These are phyloP conservation scores for Masticophis lateralis DNA, from an alignment of 2,797 vertebrate genomes.

Conservation along the genomic window DNA sequence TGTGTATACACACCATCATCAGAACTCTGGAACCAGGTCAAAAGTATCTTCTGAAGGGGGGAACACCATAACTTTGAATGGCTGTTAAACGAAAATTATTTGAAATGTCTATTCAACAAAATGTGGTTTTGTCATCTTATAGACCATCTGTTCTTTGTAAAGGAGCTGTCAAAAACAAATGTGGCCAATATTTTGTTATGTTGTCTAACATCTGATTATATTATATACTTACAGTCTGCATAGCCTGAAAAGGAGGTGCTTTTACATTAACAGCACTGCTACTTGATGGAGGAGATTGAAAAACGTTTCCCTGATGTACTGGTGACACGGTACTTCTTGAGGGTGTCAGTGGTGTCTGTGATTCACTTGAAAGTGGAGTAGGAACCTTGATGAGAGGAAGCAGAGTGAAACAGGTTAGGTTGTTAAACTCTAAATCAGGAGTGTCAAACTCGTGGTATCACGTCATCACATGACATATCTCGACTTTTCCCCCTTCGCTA, in stretches of 20 bases:
- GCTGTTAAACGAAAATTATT: not conserved
- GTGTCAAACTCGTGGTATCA: no score
- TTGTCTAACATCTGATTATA: not conserved
- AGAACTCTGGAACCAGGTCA: not conserved
- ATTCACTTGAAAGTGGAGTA: conserved; percentile 66
- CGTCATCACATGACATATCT: no score
- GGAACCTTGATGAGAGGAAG: conserved; percentile 62
- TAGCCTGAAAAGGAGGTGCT: conserved; percentile 80
- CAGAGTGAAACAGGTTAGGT: conserved; percentile 55
- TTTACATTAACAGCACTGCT: conserved; percentile 69
- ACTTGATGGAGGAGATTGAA: conserved; percentile 79
- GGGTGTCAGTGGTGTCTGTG: conserved; percentile 69
- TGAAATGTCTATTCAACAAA: not conserved
- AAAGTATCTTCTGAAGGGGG: not conserved
- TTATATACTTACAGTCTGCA: conserved; percentile 82
- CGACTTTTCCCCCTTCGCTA: no score
- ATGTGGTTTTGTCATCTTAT: not conserved
- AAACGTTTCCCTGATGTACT: conserved; percentile 67
- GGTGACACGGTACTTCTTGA: conserved; percentile 69
- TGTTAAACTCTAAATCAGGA: conserved; percentile 37
- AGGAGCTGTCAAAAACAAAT: not conserved
- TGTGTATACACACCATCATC: not conserved
- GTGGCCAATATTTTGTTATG: not conserved
- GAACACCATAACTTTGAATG: not conserved
- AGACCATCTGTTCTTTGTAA: not conserved